Evolutionary conservation across 2,797 vertebrate genomes (phyloP).

Genomic region (Hydrolagus colliei): DNA sequence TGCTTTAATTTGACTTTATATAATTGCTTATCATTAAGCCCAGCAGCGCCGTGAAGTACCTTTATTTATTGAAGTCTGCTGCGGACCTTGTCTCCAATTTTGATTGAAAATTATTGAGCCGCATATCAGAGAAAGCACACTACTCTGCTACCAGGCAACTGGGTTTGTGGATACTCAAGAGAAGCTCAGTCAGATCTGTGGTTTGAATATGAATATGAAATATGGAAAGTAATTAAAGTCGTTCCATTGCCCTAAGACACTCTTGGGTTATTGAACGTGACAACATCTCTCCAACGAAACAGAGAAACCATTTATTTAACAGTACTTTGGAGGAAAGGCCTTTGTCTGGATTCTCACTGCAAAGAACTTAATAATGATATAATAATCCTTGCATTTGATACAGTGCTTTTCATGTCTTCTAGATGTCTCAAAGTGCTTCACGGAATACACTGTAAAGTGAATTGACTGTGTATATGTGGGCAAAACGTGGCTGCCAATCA

Average conservation of each 20-base stretch:
- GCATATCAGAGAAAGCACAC: constrained; percentile 59
- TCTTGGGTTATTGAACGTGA: constrained; percentile 2
- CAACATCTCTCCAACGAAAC: neutral
- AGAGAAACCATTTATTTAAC: neutral
- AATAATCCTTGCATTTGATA: too few species aligned
- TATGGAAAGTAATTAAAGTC: constrained; percentile 39
- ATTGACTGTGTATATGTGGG: too few species aligned
- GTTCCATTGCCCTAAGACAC: constrained; percentile 20
- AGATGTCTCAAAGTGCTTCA: too few species aligned
- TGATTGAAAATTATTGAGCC: constrained; percentile 63
- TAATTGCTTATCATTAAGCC: constrained; percentile 74
- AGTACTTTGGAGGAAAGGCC: neutral
- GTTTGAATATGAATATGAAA: constrained; percentile 52
- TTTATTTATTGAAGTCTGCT: constrained; percentile 64
- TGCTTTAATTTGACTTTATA: constrained; percentile 62
- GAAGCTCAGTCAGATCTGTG: constrained; percentile 46
- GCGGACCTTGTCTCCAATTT: constrained; percentile 52
- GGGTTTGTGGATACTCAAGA: constrained; percentile 43
- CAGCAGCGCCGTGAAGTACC: constrained; percentile 60
- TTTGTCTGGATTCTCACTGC: constrained; percentile 3
- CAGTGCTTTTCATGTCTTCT: too few species aligned
- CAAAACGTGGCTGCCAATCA: too few species aligned
- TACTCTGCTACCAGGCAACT: constrained; percentile 49
- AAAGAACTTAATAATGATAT: too few species aligned
- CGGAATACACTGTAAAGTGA: too few species aligned